Evolutionary conservation across 2,113 vertebrate species (phyloP).

Genomic region (Gasterosteus nipponicus): DNA sequence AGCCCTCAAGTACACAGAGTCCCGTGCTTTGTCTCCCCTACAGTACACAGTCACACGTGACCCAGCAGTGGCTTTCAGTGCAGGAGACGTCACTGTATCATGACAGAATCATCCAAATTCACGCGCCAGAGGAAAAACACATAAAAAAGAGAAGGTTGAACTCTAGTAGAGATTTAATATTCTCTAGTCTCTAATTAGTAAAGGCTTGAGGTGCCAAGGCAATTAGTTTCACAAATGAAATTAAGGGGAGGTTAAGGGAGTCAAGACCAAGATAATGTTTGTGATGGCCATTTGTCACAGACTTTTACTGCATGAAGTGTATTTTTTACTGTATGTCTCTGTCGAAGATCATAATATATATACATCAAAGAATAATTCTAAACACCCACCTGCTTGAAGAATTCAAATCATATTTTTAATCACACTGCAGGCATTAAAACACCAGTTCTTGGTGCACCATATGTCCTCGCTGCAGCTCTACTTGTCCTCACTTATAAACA

Average conservation of each 20-base stretch:
- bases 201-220: conserved; percentile 41
- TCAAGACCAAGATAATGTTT: conserved; percentile 30
- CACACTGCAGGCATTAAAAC: not conserved
- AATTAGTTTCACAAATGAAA: conserved; percentile 46
- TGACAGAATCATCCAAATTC: not conserved
- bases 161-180: conserved; percentile 39
- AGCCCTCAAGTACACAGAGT: conserved; percentile 1
- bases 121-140: not conserved
- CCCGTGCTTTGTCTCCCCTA: conserved; percentile 13
- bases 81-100: not conserved
- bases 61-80: not conserved
- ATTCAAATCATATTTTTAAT: conserved; percentile 24
- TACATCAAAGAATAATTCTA: not conserved
- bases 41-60: conserved; percentile 15
- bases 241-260: conserved; percentile 34
- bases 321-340: conserved; percentile 6
- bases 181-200: conserved; percentile 52
- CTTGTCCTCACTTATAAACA: not conserved
- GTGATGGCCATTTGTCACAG: conserved; percentile 11
- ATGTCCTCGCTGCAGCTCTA: not conserved
- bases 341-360: not conserved
- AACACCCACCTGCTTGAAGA: not conserved
- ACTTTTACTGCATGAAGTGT: conserved; percentile 22
- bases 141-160: conserved; percentile 20
- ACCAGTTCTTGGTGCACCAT: conserved; percentile 1